These are phyloP conservation scores for Ancistrus triradiatus DNA, from an alignment of 2,113 vertebrate genomes.

Conservation along the genomic window DNA sequence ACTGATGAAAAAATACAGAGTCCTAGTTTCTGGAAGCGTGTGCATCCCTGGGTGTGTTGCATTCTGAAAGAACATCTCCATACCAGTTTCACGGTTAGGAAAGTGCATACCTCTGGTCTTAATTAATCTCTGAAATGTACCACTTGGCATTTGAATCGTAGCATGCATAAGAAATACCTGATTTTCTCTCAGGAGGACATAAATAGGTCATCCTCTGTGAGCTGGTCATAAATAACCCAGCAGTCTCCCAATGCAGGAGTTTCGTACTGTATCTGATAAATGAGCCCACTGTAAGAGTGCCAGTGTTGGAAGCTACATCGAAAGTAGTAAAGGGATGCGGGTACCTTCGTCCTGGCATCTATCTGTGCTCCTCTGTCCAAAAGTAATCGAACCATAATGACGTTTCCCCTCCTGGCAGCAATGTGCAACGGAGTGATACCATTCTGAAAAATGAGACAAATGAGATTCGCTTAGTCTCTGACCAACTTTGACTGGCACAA, in stretches of 20 bases:
- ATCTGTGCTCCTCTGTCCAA: constrained; percentile 93
- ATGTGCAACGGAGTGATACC: constrained; percentile 96
- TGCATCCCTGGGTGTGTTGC: too few relatives aligned
- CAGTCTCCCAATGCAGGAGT: constrained; percentile 30
- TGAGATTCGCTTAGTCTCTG: neutral
- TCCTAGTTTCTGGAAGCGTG: too few relatives aligned
- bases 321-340: constrained; percentile 13
- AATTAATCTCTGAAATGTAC: constrained; percentile 7
- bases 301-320: constrained; percentile 5
- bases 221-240: constrained; percentile 46
- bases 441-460: constrained; percentile 68
- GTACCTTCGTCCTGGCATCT: constrained; percentile 92
- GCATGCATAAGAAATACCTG: constrained; percentile 30
- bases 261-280: constrained; percentile 26
- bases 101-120: neutral
- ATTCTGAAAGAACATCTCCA: neutral
- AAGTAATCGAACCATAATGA: constrained; percentile 95
- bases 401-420: constrained; percentile 89
- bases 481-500: too few relatives aligned
- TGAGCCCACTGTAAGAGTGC: constrained; percentile 7
- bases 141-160: constrained; percentile 9
- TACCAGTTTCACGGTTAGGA: neutral
- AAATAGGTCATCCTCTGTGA: constrained; percentile 39
- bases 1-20: neutral
- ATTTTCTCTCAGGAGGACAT: constrained; percentile 33